phyloP scores from a whole-genome alignment of 2,797 vertebrate species.

The Thalassophryne amazonica region DNA sequence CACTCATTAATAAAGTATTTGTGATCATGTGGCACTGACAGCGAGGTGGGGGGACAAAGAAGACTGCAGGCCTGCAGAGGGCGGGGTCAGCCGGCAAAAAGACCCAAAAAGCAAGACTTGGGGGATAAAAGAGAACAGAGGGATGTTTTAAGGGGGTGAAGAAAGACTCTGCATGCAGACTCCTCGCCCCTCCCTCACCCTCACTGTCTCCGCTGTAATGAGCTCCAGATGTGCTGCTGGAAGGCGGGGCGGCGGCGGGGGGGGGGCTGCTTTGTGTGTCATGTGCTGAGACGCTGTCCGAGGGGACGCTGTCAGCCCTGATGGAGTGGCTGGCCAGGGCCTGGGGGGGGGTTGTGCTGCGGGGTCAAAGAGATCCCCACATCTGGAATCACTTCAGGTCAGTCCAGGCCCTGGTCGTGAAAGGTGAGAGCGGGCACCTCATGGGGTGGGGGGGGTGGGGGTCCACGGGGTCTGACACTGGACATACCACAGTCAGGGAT shows the following conservation, averaged over 20 bases:
- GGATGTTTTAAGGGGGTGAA: conserved; percentile 49
- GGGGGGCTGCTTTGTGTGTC: conserved; percentile 65
- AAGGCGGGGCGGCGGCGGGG: conserved; percentile 23
- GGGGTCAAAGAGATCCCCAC: conserved; percentile 71
- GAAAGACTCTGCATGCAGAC: conserved; percentile 60
- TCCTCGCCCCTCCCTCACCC: conserved; percentile 67
- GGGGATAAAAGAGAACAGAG: conserved; percentile 24
- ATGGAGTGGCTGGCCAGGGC: conserved; percentile 71
- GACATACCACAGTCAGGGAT: conserved; percentile 66
- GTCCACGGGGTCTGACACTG: conserved; percentile 57
- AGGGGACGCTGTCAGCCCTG: conserved; percentile 80
- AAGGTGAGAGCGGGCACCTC: conserved; percentile 75
- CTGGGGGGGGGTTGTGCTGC: conserved; percentile 30
- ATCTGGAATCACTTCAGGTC: conserved; percentile 85
- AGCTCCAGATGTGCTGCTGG: conserved; percentile 81
- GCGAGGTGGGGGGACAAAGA: conserved; percentile 42
- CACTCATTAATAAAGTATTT: conserved; percentile 69
- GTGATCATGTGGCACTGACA: conserved; percentile 64
- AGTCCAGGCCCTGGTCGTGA: conserved; percentile 70
- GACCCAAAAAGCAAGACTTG: conserved; percentile 19
- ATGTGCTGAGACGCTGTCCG: conserved; percentile 74
- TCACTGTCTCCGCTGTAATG: conserved; percentile 81
- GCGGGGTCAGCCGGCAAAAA: neutral
- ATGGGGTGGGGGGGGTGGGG: conserved; percentile 43
- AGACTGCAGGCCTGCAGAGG: conserved; percentile 13